Conservation (phyloP, 1,140 invertebrate species). For the Penaeus japonicus region DNA sequence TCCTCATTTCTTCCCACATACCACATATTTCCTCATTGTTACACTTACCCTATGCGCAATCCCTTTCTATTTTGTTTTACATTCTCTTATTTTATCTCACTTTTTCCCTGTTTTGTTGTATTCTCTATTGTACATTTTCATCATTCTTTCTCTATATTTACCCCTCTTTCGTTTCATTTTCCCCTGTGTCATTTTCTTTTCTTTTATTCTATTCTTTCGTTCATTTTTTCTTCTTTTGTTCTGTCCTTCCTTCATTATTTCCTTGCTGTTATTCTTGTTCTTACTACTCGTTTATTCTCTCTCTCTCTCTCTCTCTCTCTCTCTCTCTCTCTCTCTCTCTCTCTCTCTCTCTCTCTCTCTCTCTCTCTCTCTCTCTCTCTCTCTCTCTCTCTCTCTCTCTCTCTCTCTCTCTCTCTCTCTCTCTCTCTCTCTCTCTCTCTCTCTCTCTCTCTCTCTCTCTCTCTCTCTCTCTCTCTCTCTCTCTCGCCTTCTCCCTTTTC, state of each 20-base stretch:
- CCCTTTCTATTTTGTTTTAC: neutral
- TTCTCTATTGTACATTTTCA: neutral
- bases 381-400: neutral
- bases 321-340: neutral
- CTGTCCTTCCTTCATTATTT: neutral
- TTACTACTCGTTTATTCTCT: neutral
- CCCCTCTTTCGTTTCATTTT: neutral
- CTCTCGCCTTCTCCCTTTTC: neutral
- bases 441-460: neutral
- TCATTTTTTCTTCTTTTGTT: neutral
- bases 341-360: slow-evolving; percentile 11
- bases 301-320: neutral
- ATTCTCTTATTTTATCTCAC: neutral
- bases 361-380: neutral
- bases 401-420: neutral
- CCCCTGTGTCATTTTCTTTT: neutral
- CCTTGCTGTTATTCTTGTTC: no score
- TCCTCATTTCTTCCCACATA: no score
- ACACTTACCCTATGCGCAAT: no score
- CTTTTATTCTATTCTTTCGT: no score
- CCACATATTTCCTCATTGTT: no score
- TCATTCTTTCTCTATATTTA: neutral
- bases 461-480: slow-evolving; percentile 10
- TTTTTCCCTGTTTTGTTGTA: neutral
- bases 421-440: neutral